Evolutionary conservation across 2,888 invertebrate species (phyloP), one percentile per base, ranked within the genome.

Genomic region (Creontiades dilutus): DNA sequence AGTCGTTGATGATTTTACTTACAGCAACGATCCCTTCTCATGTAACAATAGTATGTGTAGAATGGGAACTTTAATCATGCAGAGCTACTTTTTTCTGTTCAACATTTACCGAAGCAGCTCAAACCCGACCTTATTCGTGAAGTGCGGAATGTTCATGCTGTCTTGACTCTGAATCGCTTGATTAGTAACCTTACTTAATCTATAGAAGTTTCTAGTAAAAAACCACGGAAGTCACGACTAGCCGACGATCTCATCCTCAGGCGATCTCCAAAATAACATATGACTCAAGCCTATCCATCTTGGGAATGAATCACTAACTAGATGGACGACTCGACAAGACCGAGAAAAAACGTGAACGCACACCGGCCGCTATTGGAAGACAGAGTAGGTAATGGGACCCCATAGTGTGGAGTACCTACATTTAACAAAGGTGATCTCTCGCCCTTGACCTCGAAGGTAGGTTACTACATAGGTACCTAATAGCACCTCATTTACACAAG

Each of bases 291-390:
- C 57, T 7, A 16, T n/a, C 19, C 68, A 68, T 11, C 68, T 11
- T 68, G 23, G 19, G 19, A 27, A 68, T 68, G 68, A 68, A 68
- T 68, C 68, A 68, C 68, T 23, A 68, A 68, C 68, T 23, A 68
- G 68, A 68, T 23, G 68, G 27, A 23, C 9, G 27, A 23, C 9
- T 23, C 27, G 23, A 19, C 23, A 7, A 68, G 68, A 68, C 13
- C 68, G 23, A 19, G 23, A 68, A 68, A 37, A 68, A 68, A 23
- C 68, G 68, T 68, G 68, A 19, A 23, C 61, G 23, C 61, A 23
- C n/a, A 61, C 23, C 23, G 0, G 57, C 57, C 7, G 23, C 23
- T 19, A 68, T 68, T 68, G 23, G 68, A 27, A 68, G 68, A 23
- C 68, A 2, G 68, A 23, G 23, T 19, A 68, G 23, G 68, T 68